Conservation (phyloP, 1,140 invertebrate species). For the Popillia japonica region DNA sequence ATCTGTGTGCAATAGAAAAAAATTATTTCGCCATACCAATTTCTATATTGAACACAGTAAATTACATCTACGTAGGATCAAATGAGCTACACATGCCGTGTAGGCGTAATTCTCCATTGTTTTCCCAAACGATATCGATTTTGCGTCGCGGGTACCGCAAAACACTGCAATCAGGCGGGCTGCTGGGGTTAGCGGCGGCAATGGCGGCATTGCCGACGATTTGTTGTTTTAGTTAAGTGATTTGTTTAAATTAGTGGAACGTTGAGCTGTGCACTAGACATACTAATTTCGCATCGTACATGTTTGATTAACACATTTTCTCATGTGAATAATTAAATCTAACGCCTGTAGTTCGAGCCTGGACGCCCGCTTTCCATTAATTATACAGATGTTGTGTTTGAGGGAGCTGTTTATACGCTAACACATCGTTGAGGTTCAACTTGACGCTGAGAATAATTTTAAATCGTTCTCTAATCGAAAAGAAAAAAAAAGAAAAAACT, state of each 20-base stretch:
- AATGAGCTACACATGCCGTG: too few relatives aligned
- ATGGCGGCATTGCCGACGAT: neutral
- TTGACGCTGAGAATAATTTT: too few relatives aligned
- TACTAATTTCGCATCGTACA: slow-evolving; percentile 7
- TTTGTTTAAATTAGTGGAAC: slow-evolving; percentile 13
- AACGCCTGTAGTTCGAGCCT: slow-evolving; percentile 1
- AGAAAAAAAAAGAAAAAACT: too few relatives aligned
- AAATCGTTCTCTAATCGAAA: too few relatives aligned
- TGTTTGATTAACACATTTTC: slow-evolving; percentile 11
- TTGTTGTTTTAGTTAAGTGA: slow-evolving; percentile 19
- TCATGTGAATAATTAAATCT: slow-evolving; percentile 1
- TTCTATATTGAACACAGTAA: too few relatives aligned
- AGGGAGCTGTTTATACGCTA: too few relatives aligned
- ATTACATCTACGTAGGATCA: too few relatives aligned
- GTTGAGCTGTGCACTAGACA: neutral
- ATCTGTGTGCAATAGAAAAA: too few relatives aligned
- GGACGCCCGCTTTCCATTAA: neutral
- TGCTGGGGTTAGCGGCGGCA: neutral
- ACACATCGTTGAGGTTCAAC: too few relatives aligned
- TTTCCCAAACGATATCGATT: slow-evolving; percentile 1
- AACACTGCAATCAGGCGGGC: neutral
- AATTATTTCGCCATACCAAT: too few relatives aligned
- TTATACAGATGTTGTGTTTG: neutral
- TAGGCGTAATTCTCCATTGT: neutral
- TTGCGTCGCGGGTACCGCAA: neutral